Evolutionary conservation across 2,888 invertebrate species (phyloP).

Genomic region (Drosophila mayaguana): DNA sequence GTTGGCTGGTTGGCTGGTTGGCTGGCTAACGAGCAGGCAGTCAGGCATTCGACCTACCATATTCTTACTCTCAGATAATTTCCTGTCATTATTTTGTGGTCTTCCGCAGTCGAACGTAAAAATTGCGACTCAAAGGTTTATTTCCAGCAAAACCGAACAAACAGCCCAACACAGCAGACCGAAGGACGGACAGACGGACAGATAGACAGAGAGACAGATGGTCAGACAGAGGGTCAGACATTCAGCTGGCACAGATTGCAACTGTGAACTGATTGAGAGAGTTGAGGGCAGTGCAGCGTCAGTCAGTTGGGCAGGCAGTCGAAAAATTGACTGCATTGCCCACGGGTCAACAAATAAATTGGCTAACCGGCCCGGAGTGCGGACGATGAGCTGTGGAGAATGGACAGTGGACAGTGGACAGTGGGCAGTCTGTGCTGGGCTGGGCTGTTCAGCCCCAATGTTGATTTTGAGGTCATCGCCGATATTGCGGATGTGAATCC

Average conservation of each 20-base stretch:
- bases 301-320: conserved; percentile 62
- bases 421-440: neutral
- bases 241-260: conserved; percentile 62
- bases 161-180: conserved; percentile 28
- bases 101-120: conserved; percentile 82
- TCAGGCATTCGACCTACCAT: conserved; percentile 39
- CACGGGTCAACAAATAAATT: conserved; percentile 81
- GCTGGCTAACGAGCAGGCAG: conserved; percentile 17
- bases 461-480: conserved; percentile 81
- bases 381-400: neutral
- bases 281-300: neutral
- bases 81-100: conserved; percentile 84
- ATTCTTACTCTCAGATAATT: conserved; percentile 82
- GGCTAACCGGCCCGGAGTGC: conserved; percentile 44
- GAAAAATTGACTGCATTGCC: conserved; percentile 81
- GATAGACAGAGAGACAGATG: conserved; percentile 6
- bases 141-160: conserved; percentile 59
- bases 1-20: conserved; percentile 7
- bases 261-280: conserved; percentile 14
- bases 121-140: conserved; percentile 81
- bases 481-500: conserved; percentile 82
- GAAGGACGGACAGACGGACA: neutral
- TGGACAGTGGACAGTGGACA: conserved; percentile 15
- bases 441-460: conserved; percentile 45
- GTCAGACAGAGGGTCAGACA: conserved; percentile 14